These are phyloP conservation scores for Leptura quadrifasciata DNA, from an alignment of 2,888 invertebrate species.

Conservation along the genomic window DNA sequence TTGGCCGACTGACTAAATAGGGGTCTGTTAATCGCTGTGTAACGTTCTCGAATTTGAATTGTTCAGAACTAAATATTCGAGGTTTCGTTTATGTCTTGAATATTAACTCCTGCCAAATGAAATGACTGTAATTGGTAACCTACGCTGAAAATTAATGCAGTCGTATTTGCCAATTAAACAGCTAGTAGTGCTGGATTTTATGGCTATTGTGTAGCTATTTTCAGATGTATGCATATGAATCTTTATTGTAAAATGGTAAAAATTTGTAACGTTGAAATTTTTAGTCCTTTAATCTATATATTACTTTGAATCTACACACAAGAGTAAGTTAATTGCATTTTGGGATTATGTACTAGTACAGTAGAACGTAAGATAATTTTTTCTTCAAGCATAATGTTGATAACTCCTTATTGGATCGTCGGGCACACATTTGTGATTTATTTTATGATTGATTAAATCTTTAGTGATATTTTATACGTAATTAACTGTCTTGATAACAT, in stretches of 20 bases:
- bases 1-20: constrained; percentile 25
- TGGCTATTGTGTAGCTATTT: neutral
- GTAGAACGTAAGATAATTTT: too few relatives aligned
- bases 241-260: neutral
- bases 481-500: too few relatives aligned
- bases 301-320: neutral
- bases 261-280: neutral
- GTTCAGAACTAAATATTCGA: constrained; percentile 24
- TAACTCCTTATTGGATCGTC: too few relatives aligned
- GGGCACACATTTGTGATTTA: too few relatives aligned
- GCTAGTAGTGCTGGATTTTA: neutral
- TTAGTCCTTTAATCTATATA: neutral
- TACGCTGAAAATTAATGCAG: constrained; percentile 13
- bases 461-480: too few relatives aligned
- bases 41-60: constrained; percentile 13
- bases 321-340: neutral
- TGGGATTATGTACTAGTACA: too few relatives aligned
- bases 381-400: too few relatives aligned
- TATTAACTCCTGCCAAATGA: constrained; percentile 29
- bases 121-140: constrained; percentile 19
- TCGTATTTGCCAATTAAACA: constrained; percentile 12
- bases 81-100: constrained; percentile 29
- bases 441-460: too few relatives aligned
- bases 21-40: constrained; percentile 3
- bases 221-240: neutral